Evolutionary conservation across 2,888 invertebrate species (phyloP).

Genomic region (Hesperia comma): DNA sequence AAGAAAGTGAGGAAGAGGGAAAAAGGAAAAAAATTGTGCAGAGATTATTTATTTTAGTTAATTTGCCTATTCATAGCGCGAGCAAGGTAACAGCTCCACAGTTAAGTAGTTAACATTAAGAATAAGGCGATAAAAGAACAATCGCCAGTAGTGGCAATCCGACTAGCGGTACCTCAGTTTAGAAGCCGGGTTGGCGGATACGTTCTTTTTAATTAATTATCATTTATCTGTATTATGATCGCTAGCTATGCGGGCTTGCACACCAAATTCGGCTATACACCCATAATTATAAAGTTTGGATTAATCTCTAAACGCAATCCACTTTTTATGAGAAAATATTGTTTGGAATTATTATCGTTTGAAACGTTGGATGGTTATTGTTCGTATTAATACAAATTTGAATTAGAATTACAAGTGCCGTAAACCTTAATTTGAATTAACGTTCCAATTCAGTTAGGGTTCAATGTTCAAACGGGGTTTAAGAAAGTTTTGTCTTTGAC

Average conservation of each 20-base stretch:
- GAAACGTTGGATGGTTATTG: conserved; percentile 73
- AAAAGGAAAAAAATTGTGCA: too few relatives aligned
- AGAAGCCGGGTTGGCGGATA: conserved; percentile 70
- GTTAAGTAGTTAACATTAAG: conserved; percentile 7
- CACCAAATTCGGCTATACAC: conserved; percentile 50
- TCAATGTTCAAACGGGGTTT: conserved; percentile 45
- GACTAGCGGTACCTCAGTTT: conserved; percentile 62
- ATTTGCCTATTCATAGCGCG: too few relatives aligned
- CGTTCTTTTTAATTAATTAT: conserved; percentile 79
- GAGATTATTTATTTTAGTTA: too few relatives aligned
- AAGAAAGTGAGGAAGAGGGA: too few relatives aligned
- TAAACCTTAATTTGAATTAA: conserved; percentile 73
- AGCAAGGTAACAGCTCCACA: neutral
- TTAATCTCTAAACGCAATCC: conserved; percentile 45
- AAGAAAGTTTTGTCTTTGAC: conserved; percentile 27
- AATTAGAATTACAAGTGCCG: conserved; percentile 68
- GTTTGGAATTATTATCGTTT: conserved; percentile 73
- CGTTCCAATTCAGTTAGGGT: conserved; percentile 65
- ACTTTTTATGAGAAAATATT: conserved; percentile 72
- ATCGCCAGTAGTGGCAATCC: conserved; percentile 37
- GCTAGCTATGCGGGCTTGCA: conserved; percentile 37
- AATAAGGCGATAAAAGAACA: conserved; percentile 35
- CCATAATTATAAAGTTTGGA: conserved; percentile 48
- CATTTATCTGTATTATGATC: conserved; percentile 59
- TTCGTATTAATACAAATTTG: conserved; percentile 75